Conservation (phyloP, 2,888 invertebrate genomes). For the Idaea straminata region DNA sequence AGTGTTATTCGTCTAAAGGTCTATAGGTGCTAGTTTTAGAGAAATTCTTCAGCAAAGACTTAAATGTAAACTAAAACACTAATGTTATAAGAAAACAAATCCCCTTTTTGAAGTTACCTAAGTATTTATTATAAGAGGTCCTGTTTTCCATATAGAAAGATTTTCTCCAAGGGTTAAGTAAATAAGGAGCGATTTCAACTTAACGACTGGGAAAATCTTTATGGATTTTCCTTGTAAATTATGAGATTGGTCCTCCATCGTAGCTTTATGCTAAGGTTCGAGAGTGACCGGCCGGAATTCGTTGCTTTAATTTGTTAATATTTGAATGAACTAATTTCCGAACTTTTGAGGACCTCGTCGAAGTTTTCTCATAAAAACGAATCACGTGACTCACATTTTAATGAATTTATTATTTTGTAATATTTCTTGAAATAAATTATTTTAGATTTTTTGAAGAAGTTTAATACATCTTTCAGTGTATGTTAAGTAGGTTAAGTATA, state of each 20-base stretch:
- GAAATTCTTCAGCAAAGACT: background rate
- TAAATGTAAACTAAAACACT: background rate
- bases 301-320: background rate
- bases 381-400: conserved; percentile 3
- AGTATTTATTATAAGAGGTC: background rate
- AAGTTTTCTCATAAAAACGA: background rate
- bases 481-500: no score
- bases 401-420: conserved; percentile 4
- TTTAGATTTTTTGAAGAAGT: background rate
- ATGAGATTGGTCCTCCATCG: background rate
- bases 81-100: background rate
- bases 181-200: background rate
- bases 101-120: background rate
- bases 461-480: no score
- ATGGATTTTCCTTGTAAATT: background rate
- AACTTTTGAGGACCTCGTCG: background rate
- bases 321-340: background rate
- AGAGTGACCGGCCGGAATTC: background rate
- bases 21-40: background rate
- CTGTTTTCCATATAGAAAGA: background rate
- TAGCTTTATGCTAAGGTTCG: background rate
- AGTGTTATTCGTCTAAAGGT: no score
- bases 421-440: background rate
- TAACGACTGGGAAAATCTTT: background rate
- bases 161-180: background rate